phyloP scores from a whole-genome alignment of 2,888 invertebrate species.

The Meandrusa payeni region DNA sequence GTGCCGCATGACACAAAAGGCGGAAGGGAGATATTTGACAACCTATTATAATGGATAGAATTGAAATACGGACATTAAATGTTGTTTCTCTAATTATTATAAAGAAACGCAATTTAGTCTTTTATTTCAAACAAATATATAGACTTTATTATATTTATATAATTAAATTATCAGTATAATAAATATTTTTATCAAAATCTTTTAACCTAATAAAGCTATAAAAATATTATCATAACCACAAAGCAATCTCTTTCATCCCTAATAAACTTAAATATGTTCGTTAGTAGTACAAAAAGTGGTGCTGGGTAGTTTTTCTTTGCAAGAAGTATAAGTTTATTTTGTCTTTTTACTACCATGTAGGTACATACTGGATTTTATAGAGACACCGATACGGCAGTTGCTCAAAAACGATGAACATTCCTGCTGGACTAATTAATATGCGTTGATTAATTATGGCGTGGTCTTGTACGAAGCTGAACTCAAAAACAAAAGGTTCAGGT shows the following conservation, averaged over 20 bases:
- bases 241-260: too few relatives aligned
- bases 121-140: too few relatives aligned
- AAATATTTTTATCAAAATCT: too few relatives aligned
- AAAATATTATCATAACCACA: neutral
- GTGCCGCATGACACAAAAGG: too few relatives aligned
- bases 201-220: constrained; percentile 4
- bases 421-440: constrained; percentile 12
- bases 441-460: constrained; percentile 3
- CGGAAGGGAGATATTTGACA: too few relatives aligned
- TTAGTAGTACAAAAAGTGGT: neutral
- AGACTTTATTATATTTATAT: too few relatives aligned
- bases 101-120: too few relatives aligned
- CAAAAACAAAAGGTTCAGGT: constrained; percentile 13
- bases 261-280: neutral
- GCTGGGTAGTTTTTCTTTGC: neutral
- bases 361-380: neutral
- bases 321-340: neutral
- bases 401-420: constrained; percentile 3
- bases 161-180: too few relatives aligned
- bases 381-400: constrained; percentile 4
- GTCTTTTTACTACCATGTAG: neutral
- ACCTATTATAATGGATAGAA: too few relatives aligned
- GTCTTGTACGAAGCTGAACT: neutral
- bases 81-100: too few relatives aligned
- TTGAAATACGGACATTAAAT: too few relatives aligned